phyloP scores from a whole-genome alignment of 2,797 vertebrate genomes.

The Poliocrania exsul region DNA sequence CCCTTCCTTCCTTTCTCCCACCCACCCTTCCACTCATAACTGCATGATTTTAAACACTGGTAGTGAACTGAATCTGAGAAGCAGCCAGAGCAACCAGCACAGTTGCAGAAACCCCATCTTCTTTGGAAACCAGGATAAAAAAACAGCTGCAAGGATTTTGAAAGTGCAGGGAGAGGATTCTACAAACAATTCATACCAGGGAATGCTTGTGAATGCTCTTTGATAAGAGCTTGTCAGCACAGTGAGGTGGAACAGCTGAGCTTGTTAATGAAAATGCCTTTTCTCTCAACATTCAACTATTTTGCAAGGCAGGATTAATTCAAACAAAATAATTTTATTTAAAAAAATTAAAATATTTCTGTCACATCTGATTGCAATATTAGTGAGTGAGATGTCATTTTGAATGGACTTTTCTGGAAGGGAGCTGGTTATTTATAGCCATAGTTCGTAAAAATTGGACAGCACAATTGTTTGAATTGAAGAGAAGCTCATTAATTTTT shows the following conservation, averaged over 20 bases:
- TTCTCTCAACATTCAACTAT: background rate
- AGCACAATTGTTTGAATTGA: background rate
- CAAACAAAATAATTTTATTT: background rate
- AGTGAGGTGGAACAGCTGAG: slow-evolving; percentile 3
- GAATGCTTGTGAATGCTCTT: background rate
- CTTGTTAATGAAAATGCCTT: background rate
- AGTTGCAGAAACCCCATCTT: background rate
- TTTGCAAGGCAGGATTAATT: background rate
- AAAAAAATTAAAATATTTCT: background rate
- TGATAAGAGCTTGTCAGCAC: background rate
- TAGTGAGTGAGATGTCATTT: background rate
- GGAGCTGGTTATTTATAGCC: background rate
- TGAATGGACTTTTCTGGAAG: background rate
- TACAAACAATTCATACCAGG: background rate
- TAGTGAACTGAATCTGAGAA: background rate
- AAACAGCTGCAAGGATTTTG: background rate
- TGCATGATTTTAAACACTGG: background rate
- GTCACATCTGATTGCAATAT: background rate
- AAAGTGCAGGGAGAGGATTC: background rate
- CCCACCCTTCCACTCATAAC: background rate
- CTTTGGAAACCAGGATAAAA: background rate
- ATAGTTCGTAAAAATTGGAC: background rate
- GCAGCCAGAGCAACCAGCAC: background rate
- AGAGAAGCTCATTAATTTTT: background rate
- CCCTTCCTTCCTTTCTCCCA: background rate